phyloP scores from a whole-genome alignment of 1,140 invertebrate species.

The Eriosoma lanigerum region DNA sequence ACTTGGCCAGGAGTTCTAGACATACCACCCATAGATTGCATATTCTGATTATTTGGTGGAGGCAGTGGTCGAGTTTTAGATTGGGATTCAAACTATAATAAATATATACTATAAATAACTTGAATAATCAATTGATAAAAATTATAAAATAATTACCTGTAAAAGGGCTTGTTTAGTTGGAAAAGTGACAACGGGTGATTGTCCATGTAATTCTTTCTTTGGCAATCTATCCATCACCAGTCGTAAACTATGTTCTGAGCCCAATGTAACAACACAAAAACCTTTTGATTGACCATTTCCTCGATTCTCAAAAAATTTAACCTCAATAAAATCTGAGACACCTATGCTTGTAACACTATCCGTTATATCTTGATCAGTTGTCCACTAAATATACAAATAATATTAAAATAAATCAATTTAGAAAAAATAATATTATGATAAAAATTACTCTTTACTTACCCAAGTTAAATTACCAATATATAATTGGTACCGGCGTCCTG shows the following conservation, averaged over 20 bases:
- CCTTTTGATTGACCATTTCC: slow-evolving; percentile 99
- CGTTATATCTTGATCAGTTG: slow-evolving; percentile 93
- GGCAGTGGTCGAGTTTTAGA: slow-evolving; percentile 82
- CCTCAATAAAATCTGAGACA: slow-evolving; percentile 91
- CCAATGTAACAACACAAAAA: slow-evolving; percentile 88
- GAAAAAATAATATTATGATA: neutral
- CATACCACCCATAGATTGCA: slow-evolving; percentile 45
- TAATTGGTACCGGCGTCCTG: slow-evolving; percentile 71
- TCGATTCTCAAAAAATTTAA: slow-evolving; percentile 99
- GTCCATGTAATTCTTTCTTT: slow-evolving; percentile 93
- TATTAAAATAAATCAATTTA: neutral
- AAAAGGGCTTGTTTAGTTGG: slow-evolving; percentile 88
- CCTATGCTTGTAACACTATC: slow-evolving; percentile 84
- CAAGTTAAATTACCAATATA: slow-evolving; percentile 95
- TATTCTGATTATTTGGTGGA: slow-evolving; percentile 57
- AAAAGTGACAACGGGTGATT: slow-evolving; percentile 89
- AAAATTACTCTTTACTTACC: slow-evolving; percentile 61
- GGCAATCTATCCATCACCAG: slow-evolving; percentile 88
- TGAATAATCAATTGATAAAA: neutral
- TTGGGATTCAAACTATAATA: slow-evolving; percentile 79
- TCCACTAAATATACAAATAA: slow-evolving; percentile 74
- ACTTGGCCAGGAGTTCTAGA: slow-evolving; percentile 52
- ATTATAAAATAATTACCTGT: slow-evolving; percentile 58
- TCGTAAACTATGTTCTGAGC: slow-evolving; percentile 87
- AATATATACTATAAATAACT: slow-evolving; percentile 3